phyloP scores from a whole-genome alignment of 2,888 invertebrate species.

The Cynaeus angustus region DNA sequence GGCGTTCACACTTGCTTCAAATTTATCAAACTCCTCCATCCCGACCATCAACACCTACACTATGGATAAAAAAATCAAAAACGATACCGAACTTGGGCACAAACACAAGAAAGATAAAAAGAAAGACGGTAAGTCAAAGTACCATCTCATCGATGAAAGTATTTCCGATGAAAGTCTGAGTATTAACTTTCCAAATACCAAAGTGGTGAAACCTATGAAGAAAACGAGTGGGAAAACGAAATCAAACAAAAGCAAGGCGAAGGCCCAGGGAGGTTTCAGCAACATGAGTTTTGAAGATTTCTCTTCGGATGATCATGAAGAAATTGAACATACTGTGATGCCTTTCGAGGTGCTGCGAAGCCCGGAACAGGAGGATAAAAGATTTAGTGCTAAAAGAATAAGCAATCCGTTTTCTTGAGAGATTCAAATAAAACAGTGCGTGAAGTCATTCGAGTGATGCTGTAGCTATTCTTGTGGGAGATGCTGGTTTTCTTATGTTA shows the following conservation, averaged over 20 bases:
- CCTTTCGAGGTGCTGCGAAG: conserved; percentile 80
- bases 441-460: conserved; percentile 10
- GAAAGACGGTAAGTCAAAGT: conserved; percentile 72
- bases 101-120: conserved; percentile 66
- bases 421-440: conserved; percentile 1
- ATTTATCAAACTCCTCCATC: neutral
- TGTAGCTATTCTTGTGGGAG: neutral
- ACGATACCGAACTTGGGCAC: neutral
- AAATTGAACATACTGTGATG: conserved; percentile 70
- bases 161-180: conserved; percentile 67
- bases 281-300: conserved; percentile 86
- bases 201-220: conserved; percentile 55
- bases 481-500: neutral
- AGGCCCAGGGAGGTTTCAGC: conserved; percentile 76
- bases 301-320: conserved; percentile 77
- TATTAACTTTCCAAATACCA: conserved; percentile 64
- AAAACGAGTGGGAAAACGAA: conserved; percentile 64
- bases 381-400: conserved; percentile 71
- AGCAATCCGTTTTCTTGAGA: conserved; percentile 74
- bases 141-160: conserved; percentile 73
- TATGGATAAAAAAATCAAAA: conserved; percentile 9
- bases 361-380: conserved; percentile 73
- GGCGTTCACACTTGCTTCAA: neutral
- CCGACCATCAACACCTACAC: conserved; percentile 17
- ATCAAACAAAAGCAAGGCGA: conserved; percentile 60